phyloP scores from a whole-genome alignment of 1,140 invertebrate genomes.

The Trachelipus rathkii region DNA sequence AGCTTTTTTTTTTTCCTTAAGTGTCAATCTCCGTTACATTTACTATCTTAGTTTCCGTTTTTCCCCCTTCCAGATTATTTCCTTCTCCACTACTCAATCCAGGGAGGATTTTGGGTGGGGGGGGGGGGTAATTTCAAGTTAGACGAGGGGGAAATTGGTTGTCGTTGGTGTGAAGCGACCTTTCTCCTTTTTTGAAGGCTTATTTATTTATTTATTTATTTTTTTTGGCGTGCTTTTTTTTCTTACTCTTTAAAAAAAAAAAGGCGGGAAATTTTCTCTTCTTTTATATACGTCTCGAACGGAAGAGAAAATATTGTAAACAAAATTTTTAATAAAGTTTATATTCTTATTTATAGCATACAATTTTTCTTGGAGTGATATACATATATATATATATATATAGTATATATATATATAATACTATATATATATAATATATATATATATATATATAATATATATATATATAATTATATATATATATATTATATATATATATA shows the following conservation, averaged over 20 bases:
- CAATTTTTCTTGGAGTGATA: neutral
- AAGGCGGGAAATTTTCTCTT: neutral
- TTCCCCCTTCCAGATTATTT: neutral
- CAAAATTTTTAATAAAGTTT: slow-evolving; percentile 4
- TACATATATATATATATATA: neutral
- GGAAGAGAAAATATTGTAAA: slow-evolving; percentile 2
- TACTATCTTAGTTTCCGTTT: neutral
- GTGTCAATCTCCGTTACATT: neutral
- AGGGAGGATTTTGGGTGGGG: too few species aligned
- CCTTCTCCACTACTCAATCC: neutral
- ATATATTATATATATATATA: neutral
- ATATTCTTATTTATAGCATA: neutral
- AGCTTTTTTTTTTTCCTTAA: neutral
- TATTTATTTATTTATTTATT: neutral
- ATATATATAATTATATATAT: neutral
- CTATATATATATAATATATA: neutral
- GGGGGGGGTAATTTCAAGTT: neutral
- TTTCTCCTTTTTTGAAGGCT: neutral
- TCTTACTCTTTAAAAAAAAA: neutral
- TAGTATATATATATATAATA: neutral
- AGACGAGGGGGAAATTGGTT: slow-evolving; percentile 4
- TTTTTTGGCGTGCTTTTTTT: too few species aligned
- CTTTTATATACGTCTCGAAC: neutral
- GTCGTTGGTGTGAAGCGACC: slow-evolving; percentile 8
- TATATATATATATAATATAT: neutral